Conservation (phyloP, 2,888 invertebrate genomes). For the Drosophila hamatofila region DNA sequence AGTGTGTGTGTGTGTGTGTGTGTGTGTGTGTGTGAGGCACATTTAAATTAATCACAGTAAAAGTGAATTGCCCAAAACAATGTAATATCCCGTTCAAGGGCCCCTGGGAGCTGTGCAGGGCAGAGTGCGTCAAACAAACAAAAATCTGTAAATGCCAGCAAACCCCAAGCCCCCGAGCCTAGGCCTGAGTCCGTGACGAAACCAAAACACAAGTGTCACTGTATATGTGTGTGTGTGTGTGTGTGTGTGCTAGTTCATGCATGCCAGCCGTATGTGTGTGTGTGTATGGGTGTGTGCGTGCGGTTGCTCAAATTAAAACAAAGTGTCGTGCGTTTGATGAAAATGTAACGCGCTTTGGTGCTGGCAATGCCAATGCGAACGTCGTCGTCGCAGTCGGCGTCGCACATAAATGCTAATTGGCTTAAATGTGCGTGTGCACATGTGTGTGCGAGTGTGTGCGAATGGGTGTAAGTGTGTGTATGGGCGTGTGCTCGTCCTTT, state of each 20-base stretch:
- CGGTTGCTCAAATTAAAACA: constrained; percentile 79
- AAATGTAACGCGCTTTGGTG: constrained; percentile 77
- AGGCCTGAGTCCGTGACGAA: constrained; percentile 69
- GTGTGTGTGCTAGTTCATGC: constrained; percentile 43
- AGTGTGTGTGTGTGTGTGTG: constrained; percentile 5
- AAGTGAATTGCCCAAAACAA: constrained; percentile 81
- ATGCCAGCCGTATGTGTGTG: constrained; percentile 31
- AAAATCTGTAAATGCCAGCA: constrained; percentile 70
- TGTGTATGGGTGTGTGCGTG: constrained; percentile 59
- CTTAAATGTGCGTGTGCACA: constrained; percentile 72
- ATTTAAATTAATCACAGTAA: constrained; percentile 81
- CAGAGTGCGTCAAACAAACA: constrained; percentile 57
- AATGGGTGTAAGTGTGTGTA: constrained; percentile 15
- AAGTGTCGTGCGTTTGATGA: constrained; percentile 82
- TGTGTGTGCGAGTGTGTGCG: constrained; percentile 21
- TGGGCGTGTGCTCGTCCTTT: constrained; percentile 43
- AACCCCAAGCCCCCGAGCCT: constrained; percentile 41
- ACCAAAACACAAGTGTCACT: constrained; percentile 71
- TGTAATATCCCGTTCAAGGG: constrained; percentile 72
- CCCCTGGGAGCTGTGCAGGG: constrained; percentile 54
- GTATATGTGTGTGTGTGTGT: too few species aligned
- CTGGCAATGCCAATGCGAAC: constrained; percentile 36
- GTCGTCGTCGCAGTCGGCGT: constrained; percentile 36
- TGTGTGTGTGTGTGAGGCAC: constrained; percentile 34
- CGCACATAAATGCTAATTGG: constrained; percentile 81